These are phyloP conservation scores for Pelagia noctiluca DNA, from an alignment of 30 jellyfish, hydroid and myxozoan species.

Conservation along the genomic window DNA sequence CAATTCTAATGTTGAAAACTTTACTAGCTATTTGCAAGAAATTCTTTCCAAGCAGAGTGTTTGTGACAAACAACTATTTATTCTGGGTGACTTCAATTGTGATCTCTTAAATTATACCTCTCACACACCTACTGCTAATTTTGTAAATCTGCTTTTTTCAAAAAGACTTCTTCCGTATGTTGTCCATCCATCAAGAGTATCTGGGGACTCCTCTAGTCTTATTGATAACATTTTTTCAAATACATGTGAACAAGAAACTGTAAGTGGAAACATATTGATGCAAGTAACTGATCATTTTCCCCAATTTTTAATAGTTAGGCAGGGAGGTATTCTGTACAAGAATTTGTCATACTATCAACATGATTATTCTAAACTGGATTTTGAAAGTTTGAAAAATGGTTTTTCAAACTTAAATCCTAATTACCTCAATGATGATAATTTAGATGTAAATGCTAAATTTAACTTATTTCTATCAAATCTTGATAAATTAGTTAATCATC, in stretches of 20 bases:
- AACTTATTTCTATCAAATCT: slow-evolving; percentile 35
- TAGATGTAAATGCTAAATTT: slow-evolving; percentile 50
- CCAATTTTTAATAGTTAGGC: too few relatives aligned
- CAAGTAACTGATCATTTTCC: slow-evolving; percentile 24
- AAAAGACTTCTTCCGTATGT: slow-evolving; percentile 9
- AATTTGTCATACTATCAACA: slow-evolving; percentile 10
- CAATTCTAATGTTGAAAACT: neutral
- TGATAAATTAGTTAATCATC: slow-evolving; percentile 30
- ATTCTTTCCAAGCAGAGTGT: neutral
- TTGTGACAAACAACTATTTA: neutral
- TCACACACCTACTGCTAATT: slow-evolving; percentile 20
- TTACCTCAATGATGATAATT: slow-evolving; percentile 23
- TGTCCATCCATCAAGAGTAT: slow-evolving; percentile 5
- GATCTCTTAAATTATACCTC: slow-evolving; percentile 12
- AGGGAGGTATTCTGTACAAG: slow-evolving; percentile 12
- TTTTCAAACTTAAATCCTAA: neutral
- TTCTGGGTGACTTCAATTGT: slow-evolving; percentile 4
- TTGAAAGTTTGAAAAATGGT: neutral
- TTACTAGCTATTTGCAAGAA: neutral
- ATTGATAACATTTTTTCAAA: slow-evolving; percentile 8
- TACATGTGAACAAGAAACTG: slow-evolving; percentile 5
- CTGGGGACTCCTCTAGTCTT: neutral
- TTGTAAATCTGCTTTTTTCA: slow-evolving; percentile 14
- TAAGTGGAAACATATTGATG: slow-evolving; percentile 12
- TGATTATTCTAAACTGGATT: slow-evolving; percentile 21